These are phyloP conservation scores for Spheniscus mendiculus DNA, from an alignment of 2,113 vertebrate species.

Conservation along the genomic window DNA sequence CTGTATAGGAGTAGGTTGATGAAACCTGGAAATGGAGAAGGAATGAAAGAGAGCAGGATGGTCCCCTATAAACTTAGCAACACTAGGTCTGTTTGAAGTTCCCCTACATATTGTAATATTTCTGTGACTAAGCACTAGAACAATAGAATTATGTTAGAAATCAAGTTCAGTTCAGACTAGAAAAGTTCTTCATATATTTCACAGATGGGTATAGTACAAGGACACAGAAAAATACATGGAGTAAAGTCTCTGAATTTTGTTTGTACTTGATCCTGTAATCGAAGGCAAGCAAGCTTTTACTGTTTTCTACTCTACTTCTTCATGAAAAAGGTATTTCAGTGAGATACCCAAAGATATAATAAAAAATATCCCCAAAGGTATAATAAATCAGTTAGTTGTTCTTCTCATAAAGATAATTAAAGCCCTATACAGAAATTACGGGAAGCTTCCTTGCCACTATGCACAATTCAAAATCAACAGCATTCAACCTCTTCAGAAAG, in stretches of 20 bases:
- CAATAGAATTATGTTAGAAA: not conserved
- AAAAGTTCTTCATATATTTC: not conserved
- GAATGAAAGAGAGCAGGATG: not conserved
- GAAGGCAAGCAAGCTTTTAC: not conserved
- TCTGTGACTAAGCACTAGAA: not conserved
- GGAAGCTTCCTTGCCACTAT: not conserved
- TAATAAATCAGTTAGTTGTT: not conserved
- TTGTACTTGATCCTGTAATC: not conserved
- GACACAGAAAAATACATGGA: not conserved
- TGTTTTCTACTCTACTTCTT: not conserved
- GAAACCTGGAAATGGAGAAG: not conserved
- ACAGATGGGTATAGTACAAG: not conserved
- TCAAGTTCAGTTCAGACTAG: not conserved
- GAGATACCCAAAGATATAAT: not conserved
- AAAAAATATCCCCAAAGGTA: not conserved
- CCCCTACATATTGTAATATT: not conserved
- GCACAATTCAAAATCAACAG: conserved; percentile 26
- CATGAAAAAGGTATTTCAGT: not conserved
- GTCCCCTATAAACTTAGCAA: not conserved
- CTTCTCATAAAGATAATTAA: conserved; percentile 24
- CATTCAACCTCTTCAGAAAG: conserved; percentile 1
- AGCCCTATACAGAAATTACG: conserved; percentile 34
- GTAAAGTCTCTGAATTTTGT: not conserved
- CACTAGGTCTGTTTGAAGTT: not conserved
- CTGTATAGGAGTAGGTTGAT: not conserved